Evolutionary conservation across 2,888 invertebrate genomes (phyloP).

Genomic region (Spicauda simplicius): DNA sequence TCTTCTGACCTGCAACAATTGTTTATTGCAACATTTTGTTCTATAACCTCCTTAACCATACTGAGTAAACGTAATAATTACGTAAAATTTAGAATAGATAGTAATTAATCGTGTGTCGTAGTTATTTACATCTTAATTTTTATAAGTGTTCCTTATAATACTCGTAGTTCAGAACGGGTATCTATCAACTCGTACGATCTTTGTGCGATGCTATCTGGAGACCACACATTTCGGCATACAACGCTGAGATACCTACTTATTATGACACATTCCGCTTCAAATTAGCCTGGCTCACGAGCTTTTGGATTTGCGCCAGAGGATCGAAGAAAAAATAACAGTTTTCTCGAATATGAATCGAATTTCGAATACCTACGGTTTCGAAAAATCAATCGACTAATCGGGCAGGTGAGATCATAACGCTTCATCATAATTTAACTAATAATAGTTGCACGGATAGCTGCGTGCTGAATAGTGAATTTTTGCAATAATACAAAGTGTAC

Average conservation of each 20-base stretch:
- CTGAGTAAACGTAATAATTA: no score
- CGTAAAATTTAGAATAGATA: slow-evolving; percentile 1
- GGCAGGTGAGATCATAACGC: slow-evolving; percentile 15
- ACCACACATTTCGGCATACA: slow-evolving; percentile 59
- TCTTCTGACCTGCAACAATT: slow-evolving; percentile 89
- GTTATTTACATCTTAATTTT: background rate
- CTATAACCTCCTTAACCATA: no score
- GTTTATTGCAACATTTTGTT: slow-evolving; percentile 5
- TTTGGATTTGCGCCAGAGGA: slow-evolving; percentile 71
- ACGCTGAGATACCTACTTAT: slow-evolving; percentile 63
- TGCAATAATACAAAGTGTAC: background rate
- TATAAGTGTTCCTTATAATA: background rate
- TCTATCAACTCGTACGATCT: slow-evolving; percentile 53
- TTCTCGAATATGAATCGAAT: slow-evolving; percentile 42
- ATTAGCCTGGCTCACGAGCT: slow-evolving; percentile 68
- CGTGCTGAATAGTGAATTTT: background rate
- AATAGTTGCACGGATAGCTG: background rate
- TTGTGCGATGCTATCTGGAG: slow-evolving; percentile 53
- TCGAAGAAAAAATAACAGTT: slow-evolving; percentile 61
- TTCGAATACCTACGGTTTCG: slow-evolving; percentile 18
- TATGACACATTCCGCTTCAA: slow-evolving; percentile 77
- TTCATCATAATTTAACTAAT: slow-evolving; percentile 3
- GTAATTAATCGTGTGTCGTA: background rate
- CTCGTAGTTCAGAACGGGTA: slow-evolving; percentile 41
- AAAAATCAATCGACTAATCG: slow-evolving; percentile 15